Percentiles rank a stretch among this genome's conserved stretches.
These are phyloP conservation scores for Acarapis woodi DNA, from an alignment of 1,140 invertebrate genomes.

Conservation along the genomic window DNA sequence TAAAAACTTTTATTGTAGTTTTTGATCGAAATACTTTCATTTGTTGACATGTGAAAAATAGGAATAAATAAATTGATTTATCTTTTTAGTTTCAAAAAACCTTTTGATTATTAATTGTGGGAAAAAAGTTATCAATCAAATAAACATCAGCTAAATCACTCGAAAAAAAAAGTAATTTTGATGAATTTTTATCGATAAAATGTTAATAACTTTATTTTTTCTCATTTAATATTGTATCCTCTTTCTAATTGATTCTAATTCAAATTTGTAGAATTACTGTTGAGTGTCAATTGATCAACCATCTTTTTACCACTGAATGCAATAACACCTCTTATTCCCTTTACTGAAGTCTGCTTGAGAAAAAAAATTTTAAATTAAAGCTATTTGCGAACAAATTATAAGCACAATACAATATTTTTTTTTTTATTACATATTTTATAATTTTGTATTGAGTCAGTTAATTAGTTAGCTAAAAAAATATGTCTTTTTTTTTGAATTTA, in stretches of 20 bases:
- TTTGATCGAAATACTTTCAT: no score
- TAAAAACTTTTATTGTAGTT: no score
- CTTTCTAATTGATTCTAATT: background rate
- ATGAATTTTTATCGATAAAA: background rate
- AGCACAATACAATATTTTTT: background rate
- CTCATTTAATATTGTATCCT: background rate
- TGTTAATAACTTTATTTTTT: background rate
- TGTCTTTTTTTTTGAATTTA: no score
- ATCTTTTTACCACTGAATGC: constrained; percentile 29
- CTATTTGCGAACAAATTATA: background rate
- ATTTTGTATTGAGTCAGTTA: no score
- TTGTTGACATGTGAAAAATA: no score
- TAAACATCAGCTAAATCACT: background rate
- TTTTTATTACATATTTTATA: no score
- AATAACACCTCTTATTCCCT: constrained; percentile 54
- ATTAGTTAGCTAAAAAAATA: no score
- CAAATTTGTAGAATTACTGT: constrained; percentile 4
- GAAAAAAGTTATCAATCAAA: no score
- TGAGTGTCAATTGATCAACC: constrained; percentile 7
- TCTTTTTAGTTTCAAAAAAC: no score
- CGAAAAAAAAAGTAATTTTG: background rate
- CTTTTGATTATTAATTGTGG: no score
- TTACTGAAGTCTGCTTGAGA: constrained; percentile 38
- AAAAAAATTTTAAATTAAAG: background rate
- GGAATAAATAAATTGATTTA: no score